Percentiles rank a stretch among this genome's conserved stretches.
phyloP scores from a whole-genome alignment of 2,797 vertebrate genomes.

The Anomalospiza imberbis region DNA sequence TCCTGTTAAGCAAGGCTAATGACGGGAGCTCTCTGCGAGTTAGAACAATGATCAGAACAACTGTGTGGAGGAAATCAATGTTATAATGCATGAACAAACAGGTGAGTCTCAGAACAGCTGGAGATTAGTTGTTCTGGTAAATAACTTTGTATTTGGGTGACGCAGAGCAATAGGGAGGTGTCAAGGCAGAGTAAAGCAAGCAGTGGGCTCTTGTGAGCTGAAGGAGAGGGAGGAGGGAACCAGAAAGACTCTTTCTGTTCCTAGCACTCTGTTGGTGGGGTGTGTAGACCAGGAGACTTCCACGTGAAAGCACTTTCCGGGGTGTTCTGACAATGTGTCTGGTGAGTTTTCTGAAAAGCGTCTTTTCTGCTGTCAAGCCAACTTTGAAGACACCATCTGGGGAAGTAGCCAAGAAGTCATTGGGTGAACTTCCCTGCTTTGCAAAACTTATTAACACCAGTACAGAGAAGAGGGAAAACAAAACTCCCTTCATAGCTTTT shows the following conservation, averaged over 20 bases:
- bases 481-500: slow-evolving; percentile 53
- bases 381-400: slow-evolving; percentile 37
- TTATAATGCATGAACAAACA: slow-evolving; percentile 61
- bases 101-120: slow-evolving; percentile 50
- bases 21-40: slow-evolving; percentile 19
- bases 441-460: slow-evolving; percentile 33
- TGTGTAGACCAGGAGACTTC: background rate
- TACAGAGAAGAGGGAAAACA: slow-evolving; percentile 28
- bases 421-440: slow-evolving; percentile 46
- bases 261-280: background rate
- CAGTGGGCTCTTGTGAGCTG: background rate
- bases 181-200: background rate
- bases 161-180: background rate
- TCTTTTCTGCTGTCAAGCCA: slow-evolving; percentile 20
- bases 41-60: slow-evolving; percentile 57
- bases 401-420: slow-evolving; percentile 47
- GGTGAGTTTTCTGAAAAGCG: background rate
- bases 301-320: slow-evolving; percentile 3
- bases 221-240: background rate
- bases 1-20: slow-evolving; percentile 56
- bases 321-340: background rate
- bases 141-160: background rate
- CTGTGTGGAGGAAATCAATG: slow-evolving; percentile 61
- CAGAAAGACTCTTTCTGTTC: background rate
- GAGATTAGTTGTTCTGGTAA: slow-evolving; percentile 40